Conservation (phyloP, 2,113 vertebrate species). For the Rhynchopsitta pachyrhyncha region DNA sequence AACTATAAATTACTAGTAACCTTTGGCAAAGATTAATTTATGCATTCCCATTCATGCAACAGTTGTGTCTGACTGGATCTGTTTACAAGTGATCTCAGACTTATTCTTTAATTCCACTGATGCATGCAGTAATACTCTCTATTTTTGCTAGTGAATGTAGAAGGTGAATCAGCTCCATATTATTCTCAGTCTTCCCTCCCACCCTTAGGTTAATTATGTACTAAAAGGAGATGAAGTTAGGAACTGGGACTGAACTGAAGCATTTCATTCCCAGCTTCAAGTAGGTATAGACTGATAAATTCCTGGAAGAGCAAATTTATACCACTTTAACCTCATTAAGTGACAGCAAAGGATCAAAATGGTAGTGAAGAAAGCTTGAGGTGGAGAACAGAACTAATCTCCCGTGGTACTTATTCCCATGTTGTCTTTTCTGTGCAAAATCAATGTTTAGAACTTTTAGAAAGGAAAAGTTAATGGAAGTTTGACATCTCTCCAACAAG, state of each 20-base stretch:
- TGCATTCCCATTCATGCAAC: not conserved
- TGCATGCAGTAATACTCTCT: constrained; percentile 6
- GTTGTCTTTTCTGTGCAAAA: not conserved
- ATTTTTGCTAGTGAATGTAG: not conserved
- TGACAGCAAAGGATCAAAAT: not conserved
- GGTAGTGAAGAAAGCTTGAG: not conserved
- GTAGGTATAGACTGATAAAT: not conserved
- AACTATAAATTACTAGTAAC: constrained; percentile 34
- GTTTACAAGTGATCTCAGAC: constrained; percentile 16
- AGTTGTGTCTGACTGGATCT: constrained; percentile 36
- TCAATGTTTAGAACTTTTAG: not conserved
- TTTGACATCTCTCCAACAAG: not conserved
- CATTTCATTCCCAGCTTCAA: not conserved
- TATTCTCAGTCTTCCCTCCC: not conserved
- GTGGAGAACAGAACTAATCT: not conserved
- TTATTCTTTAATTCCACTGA: constrained; percentile 24
- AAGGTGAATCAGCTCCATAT: constrained; percentile 26
- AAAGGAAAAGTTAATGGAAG: not conserved
- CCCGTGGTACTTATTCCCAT: not conserved
- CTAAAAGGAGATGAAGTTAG: not conserved
- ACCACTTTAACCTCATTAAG: not conserved
- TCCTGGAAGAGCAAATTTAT: not conserved
- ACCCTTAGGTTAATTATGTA: not conserved
- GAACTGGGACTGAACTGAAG: not conserved
- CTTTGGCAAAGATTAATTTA: constrained; percentile 25